A percentile compares a stretch with the other conserved stretches of the same genome.
These are phyloP conservation scores for Ips nitidus DNA, from an alignment of 1,140 invertebrate species.

Conservation along the genomic window DNA sequence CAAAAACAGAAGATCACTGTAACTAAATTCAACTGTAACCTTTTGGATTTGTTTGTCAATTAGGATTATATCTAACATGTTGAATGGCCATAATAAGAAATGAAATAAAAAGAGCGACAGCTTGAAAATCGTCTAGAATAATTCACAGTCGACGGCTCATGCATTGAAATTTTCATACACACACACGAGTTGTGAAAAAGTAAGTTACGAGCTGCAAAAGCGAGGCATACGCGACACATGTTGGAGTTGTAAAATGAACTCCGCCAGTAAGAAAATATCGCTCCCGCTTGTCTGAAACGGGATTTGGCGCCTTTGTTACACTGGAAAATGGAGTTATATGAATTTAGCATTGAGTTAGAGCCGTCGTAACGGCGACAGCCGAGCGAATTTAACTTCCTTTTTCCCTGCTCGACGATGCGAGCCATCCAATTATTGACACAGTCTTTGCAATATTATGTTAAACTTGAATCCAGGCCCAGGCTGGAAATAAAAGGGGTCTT, in stretches of 20 bases:
- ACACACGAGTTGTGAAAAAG: not conserved
- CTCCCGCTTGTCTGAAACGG: conserved; percentile 11
- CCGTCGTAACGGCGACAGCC: not conserved
- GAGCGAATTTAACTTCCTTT: conserved; percentile 1
- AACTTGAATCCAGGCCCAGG: conserved; percentile 19
- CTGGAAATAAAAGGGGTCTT: conserved; percentile 21
- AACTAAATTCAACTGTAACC: too few relatives aligned
- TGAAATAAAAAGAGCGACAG: too few relatives aligned
- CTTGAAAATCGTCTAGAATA: too few relatives aligned
- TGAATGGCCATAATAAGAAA: too few relatives aligned
- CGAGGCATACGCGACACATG: conserved; percentile 22
- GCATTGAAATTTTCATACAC: too few relatives aligned
- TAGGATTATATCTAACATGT: too few relatives aligned
- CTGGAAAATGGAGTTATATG: conserved; percentile 14
- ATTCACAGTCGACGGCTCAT: too few relatives aligned
- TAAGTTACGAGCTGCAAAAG: conserved; percentile 17
- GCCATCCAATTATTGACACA: too few relatives aligned
- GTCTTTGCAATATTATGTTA: conserved; percentile 1
- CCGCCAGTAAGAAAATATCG: conserved; percentile 20
- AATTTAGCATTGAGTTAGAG: not conserved
- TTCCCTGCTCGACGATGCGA: too few relatives aligned
- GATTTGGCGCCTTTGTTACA: conserved; percentile 17
- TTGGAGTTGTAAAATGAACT: conserved; percentile 34
- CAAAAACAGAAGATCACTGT: too few relatives aligned
- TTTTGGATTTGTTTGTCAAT: too few relatives aligned